phyloP scores from a whole-genome alignment of 1,140 invertebrate genomes.

The Drosophila jambulina region DNA sequence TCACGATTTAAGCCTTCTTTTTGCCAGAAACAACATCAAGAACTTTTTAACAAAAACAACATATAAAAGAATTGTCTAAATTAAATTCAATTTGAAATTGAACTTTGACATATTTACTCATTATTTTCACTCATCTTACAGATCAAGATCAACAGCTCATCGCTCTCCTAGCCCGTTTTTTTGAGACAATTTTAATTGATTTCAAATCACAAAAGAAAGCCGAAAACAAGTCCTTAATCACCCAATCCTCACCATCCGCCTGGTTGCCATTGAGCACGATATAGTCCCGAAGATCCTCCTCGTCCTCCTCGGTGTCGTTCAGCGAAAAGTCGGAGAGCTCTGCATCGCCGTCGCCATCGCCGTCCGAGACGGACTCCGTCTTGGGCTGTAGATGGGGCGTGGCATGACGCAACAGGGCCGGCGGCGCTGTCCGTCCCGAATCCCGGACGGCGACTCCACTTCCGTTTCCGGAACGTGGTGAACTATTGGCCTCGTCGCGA shows the following conservation, averaged over 20 bases:
- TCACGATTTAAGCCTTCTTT: no score
- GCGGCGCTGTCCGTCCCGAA: slow-evolving; percentile 39
- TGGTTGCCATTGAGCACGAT: slow-evolving; percentile 72
- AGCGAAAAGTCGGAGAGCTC: slow-evolving; percentile 82
- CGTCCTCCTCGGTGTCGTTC: slow-evolving; percentile 83
- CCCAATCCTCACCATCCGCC: slow-evolving; percentile 63
- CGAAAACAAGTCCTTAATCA: not conserved
- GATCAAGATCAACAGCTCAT: no score
- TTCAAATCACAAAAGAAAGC: no score
- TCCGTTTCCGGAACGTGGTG: slow-evolving; percentile 22
- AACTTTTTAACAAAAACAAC: no score
- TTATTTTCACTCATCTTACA: no score
- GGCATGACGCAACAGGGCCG: slow-evolving; percentile 63
- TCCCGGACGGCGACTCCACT: not conserved
- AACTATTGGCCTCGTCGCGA: slow-evolving; percentile 30
- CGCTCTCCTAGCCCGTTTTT: no score
- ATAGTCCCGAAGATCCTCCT: slow-evolving; percentile 78
- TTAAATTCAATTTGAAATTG: no score
- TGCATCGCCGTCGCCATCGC: slow-evolving; percentile 52
- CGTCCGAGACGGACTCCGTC: slow-evolving; percentile 79
- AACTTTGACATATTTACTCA: no score
- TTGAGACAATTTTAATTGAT: no score
- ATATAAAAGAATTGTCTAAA: no score
- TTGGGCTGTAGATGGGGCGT: slow-evolving; percentile 74
- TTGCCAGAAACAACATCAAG: no score